Percentiles rank a stretch among this genome's conserved stretches.
Evolutionary conservation across 35 echinoderm and acorn worm genomes (phyloP).

Genomic region (Chiridota heheva): DNA sequence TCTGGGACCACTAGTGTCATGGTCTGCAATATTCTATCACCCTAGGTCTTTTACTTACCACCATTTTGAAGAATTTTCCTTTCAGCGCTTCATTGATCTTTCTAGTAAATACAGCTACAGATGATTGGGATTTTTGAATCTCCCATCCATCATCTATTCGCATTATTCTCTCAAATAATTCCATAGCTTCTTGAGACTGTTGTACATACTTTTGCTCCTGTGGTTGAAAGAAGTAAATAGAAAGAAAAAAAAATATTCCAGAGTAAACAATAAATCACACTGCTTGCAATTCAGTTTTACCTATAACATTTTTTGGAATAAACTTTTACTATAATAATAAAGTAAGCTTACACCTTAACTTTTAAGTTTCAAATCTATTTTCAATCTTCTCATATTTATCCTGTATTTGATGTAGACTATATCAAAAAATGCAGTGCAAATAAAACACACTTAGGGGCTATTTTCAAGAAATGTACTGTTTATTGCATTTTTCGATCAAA

Average conservation of each 20-base stretch:
- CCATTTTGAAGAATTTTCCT: conserved; percentile 73
- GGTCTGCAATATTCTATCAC: too few relatives aligned
- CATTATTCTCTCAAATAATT: conserved; percentile 37
- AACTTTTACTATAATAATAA: neutral
- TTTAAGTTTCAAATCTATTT: too few relatives aligned
- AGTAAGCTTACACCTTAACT: too few relatives aligned
- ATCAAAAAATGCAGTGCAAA: neutral
- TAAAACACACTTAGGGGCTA: neutral
- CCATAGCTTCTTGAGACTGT: conserved; percentile 72
- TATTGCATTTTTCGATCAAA: too few relatives aligned
- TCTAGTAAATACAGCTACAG: conserved; percentile 33
- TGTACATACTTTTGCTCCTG: conserved; percentile 87
- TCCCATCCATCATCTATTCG: conserved; percentile 60
- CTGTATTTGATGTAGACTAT: neutral
- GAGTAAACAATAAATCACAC: neutral
- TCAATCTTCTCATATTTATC: neutral
- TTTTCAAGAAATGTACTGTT: too few relatives aligned
- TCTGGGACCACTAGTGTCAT: too few relatives aligned
- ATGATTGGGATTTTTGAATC: conserved; percentile 13
- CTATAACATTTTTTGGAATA: neutral
- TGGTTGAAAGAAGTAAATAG: neutral
- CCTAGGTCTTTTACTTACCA: too few relatives aligned
- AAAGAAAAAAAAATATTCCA: neutral
- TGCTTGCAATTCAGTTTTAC: too few relatives aligned
- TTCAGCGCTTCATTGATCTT: conserved; percentile 48